These are phyloP conservation scores for Pollicipes pollicipes DNA, from an alignment of 1,140 invertebrate genomes.

Conservation along the genomic window DNA sequence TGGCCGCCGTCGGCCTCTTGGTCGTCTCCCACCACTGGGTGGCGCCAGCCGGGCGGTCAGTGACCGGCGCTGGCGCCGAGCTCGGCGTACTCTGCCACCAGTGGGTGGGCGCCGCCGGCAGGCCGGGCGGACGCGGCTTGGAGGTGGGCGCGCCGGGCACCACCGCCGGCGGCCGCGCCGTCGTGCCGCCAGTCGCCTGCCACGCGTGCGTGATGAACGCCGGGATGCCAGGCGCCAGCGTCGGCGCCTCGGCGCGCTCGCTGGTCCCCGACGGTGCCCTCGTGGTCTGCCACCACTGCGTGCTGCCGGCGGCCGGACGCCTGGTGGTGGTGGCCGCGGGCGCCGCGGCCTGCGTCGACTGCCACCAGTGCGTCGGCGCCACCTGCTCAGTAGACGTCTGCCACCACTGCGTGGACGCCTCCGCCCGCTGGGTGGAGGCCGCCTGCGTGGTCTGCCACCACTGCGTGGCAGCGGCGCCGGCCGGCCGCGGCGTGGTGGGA, in stretches of 20 bases:
- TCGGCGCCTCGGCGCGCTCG: background rate
- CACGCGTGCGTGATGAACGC: background rate
- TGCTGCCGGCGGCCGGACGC: background rate
- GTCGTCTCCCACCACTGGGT: background rate
- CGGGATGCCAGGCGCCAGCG: background rate
- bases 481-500: background rate
- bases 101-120: background rate
- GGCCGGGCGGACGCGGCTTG: no score
- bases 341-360: background rate
- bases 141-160: no score
- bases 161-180: background rate
- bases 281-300: background rate
- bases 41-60: background rate
- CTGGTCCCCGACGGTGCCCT: background rate
- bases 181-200: background rate
- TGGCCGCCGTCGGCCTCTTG: background rate
- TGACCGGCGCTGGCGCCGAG: background rate
- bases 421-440: no score
- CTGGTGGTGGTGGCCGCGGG: no score
- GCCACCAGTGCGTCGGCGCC: background rate
- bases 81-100: background rate
- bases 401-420: no score
- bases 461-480: background rate
- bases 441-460: background rate
- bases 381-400: background rate